Evolutionary conservation across 2,888 invertebrate genomes (phyloP).

Genomic region (Bellardia pandia): DNA sequence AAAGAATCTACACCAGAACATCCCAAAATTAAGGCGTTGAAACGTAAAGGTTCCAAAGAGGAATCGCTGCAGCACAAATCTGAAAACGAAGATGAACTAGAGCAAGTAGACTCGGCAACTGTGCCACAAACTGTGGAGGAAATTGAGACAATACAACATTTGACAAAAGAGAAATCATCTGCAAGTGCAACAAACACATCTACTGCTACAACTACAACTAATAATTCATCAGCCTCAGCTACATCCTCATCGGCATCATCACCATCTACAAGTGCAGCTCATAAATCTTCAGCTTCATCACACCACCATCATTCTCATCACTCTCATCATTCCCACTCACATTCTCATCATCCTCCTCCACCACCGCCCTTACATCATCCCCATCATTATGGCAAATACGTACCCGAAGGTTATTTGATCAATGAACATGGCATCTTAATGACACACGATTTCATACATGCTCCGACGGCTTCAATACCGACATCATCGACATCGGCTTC

Average conservation of each 20-base stretch:
- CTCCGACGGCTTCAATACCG: conserved; percentile 70
- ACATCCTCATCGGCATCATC: conserved; percentile 48
- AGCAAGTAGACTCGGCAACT: conserved; percentile 36
- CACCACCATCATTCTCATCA: conserved; percentile 57
- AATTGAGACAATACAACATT: conserved; percentile 78
- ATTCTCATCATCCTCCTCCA: conserved; percentile 73
- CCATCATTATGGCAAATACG: conserved; percentile 77
- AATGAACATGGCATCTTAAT: conserved; percentile 81
- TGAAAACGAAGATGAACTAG: conserved; percentile 57
- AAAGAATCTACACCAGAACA: conserved; percentile 48
- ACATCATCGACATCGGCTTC: conserved; percentile 75
- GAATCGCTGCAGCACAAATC: conserved; percentile 51
- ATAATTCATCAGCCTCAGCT: conserved; percentile 37
- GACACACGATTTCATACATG: conserved; percentile 80
- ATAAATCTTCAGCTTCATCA: conserved; percentile 45
- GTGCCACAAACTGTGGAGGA: conserved; percentile 80
- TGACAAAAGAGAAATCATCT: conserved; percentile 32
- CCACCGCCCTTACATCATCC: conserved; percentile 73
- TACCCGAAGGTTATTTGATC: conserved; percentile 78
- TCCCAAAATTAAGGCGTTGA: conserved; percentile 51
- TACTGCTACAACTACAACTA: conserved; percentile 38
- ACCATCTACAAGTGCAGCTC: conserved; percentile 55
- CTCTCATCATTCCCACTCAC: conserved; percentile 57
- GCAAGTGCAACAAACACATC: conserved; percentile 44
- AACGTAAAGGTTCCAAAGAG: conserved; percentile 71